Evolutionary conservation across 2,113 vertebrate genomes (phyloP).

Genomic region (Poeciliopsis prolifica): DNA sequence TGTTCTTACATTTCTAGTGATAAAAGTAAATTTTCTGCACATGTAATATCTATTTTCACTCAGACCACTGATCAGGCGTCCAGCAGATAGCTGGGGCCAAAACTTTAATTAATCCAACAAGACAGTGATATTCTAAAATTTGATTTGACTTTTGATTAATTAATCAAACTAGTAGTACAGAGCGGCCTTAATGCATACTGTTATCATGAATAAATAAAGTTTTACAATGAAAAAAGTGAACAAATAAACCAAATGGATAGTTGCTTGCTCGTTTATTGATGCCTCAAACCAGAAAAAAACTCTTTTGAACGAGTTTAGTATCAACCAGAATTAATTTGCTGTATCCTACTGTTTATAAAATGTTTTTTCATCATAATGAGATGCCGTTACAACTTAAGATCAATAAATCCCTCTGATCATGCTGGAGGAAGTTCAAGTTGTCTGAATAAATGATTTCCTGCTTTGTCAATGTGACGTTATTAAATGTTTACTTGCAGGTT

Average conservation of each 20-base stretch:
- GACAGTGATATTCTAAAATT: too few relatives aligned
- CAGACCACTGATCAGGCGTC: too few relatives aligned
- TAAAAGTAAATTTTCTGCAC: background rate
- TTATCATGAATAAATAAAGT: too few relatives aligned
- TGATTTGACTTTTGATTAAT: too few relatives aligned
- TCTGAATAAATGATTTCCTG: background rate
- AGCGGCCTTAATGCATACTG: too few relatives aligned
- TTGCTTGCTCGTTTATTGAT: background rate
- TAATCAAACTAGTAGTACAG: too few relatives aligned
- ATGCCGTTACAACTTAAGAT: background rate
- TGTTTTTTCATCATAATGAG: too few relatives aligned
- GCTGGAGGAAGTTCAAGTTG: background rate
- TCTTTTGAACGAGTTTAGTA: background rate
- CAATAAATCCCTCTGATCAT: background rate
- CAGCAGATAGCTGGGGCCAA: too few relatives aligned
- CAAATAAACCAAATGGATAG: too few relatives aligned
- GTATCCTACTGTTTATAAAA: background rate
- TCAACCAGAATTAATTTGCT: background rate
- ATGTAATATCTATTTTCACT: background rate
- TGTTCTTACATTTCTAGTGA: too few relatives aligned
- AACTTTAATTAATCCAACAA: too few relatives aligned
- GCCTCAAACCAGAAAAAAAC: background rate
- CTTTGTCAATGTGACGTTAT: background rate
- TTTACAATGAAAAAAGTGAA: too few relatives aligned
- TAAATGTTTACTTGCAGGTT: slow-evolving; percentile 8